Base-by-base conservation (phyloP, 2,888 invertebrate species). In the Aphidoletes aphidimyza region DNA sequence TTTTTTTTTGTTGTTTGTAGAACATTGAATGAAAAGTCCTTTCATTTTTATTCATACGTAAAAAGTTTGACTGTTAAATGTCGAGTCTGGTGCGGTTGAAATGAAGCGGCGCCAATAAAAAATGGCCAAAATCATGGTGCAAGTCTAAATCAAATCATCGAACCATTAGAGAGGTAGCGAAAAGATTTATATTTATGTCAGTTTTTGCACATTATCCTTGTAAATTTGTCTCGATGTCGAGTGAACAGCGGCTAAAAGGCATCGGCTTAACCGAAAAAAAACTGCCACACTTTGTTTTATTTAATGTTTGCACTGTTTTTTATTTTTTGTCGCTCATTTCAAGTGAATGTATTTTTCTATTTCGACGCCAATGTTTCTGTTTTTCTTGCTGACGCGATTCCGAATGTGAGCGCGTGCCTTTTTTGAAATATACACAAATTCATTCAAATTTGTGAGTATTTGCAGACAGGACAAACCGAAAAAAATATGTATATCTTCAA, bases 121-220 rank as follows among this genome's bases (percentile, higher is more conserved):
- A 47, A 47, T 11, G 47, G 47, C 34, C 30, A 14, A 69, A 69
- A 69, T 69, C 69, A 69, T 69, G 69, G 69, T 69, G 69, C 26
- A 30, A 69, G 30, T 69, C 69, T 69, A 69, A 69, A 69, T 69
- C 69, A 69, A 69, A 69, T 69, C 69, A 69, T 69, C 17, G 69
- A 69, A 30, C 3, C 69, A 69, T 9, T n/a, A 30, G 54, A 2
- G 11, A 26, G 26, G 3, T 3, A 54, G 54, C 0, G 17, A 69
- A 69, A 30, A 30, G 69, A 34, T 69, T 69, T 69, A 69, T 69
- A 69, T 69, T 69, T 69, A 30, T 69, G 69, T 34, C 69, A 69
- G 69, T 69, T 69, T 69, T 69, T 30, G 69, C 30, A 69, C 69
- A 69, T 30, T 69, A 30, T 69, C 69, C 11, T 30, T 30, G 69